A percentile compares a stretch with the other conserved stretches of the same genome.
Conservation (phyloP, 1,140 invertebrate species). For the Anoplophora glabripennis region DNA sequence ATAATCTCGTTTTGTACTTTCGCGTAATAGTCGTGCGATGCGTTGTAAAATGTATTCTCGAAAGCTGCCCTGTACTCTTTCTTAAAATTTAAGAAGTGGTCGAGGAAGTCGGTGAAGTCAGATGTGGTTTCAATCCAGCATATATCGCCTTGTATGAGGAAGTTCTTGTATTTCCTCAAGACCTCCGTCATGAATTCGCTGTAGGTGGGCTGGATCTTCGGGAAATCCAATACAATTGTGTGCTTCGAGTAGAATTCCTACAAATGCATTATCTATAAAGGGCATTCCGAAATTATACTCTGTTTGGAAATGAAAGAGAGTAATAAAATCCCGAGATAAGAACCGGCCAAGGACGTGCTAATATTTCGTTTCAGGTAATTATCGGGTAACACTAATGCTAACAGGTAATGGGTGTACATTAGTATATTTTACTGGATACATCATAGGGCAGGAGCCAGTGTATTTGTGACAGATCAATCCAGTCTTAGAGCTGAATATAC, state of each 20-base stretch:
- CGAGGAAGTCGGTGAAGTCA: not conserved
- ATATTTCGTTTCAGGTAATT: too few species aligned
- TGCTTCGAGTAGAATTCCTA: constrained; percentile 12
- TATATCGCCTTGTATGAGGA: not conserved
- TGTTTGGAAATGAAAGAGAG: too few species aligned
- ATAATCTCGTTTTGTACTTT: not conserved
- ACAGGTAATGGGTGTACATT: too few species aligned
- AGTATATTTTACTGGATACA: too few species aligned
- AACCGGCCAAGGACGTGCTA: too few species aligned
- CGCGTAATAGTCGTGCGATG: not conserved
- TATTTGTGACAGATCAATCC: too few species aligned
- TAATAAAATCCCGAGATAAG: too few species aligned
- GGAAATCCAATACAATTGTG: not conserved
- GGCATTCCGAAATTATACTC: too few species aligned
- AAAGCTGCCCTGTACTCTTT: not conserved
- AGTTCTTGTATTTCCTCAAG: not conserved
- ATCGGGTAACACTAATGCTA: too few species aligned
- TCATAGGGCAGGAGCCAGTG: too few species aligned
- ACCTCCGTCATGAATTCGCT: constrained; percentile 8
- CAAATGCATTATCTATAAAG: not conserved
- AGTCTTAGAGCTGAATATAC: too few species aligned
- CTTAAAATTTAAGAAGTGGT: not conserved
- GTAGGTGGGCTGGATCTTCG: constrained; percentile 6
- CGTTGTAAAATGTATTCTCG: not conserved
- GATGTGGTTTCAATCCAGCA: not conserved